Percentiles rank a stretch among this genome's conserved stretches.
These are phyloP conservation scores for Chrysomallon squamiferum DNA, from an alignment of 1,140 invertebrate species.

Conservation along the genomic window DNA sequence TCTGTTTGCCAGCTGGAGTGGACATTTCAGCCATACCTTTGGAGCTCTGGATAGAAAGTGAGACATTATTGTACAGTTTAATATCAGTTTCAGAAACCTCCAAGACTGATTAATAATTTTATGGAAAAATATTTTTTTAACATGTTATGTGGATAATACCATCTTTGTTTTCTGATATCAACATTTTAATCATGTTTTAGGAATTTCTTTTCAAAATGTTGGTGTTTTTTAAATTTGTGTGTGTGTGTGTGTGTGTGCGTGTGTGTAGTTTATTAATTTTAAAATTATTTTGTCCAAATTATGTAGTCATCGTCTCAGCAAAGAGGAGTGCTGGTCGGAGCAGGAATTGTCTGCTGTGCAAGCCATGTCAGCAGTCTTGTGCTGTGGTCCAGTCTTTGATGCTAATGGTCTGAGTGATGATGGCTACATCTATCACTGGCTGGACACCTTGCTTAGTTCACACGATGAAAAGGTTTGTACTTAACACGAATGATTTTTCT, in stretches of 20 bases:
- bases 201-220: too few relatives aligned
- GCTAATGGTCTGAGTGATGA: conserved; percentile 86
- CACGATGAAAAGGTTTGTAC: conserved; percentile 69
- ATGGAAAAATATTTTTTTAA: too few relatives aligned
- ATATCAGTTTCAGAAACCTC: neutral
- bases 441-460: conserved; percentile 87
- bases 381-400: conserved; percentile 94
- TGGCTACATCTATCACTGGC: conserved; percentile 86
- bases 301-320: conserved; percentile 34
- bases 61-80: neutral
- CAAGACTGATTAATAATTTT: neutral
- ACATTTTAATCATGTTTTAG: too few relatives aligned
- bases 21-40: conserved; percentile 76
- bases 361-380: conserved; percentile 92
- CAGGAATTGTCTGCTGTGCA: conserved; percentile 73
- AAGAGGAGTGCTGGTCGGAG: conserved; percentile 65
- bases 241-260: too few relatives aligned
- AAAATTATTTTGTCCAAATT: too few relatives aligned
- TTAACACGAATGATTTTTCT: too few relatives aligned
- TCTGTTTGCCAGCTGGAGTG: conserved; percentile 93
- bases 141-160: too few relatives aligned
- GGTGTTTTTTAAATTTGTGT: too few relatives aligned
- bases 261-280: too few relatives aligned
- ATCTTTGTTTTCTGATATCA: too few relatives aligned
- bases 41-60: conserved; percentile 59